These are phyloP conservation scores for Alces alces DNA, from an alignment of 2,113 vertebrate genomes.

Conservation along the genomic window DNA sequence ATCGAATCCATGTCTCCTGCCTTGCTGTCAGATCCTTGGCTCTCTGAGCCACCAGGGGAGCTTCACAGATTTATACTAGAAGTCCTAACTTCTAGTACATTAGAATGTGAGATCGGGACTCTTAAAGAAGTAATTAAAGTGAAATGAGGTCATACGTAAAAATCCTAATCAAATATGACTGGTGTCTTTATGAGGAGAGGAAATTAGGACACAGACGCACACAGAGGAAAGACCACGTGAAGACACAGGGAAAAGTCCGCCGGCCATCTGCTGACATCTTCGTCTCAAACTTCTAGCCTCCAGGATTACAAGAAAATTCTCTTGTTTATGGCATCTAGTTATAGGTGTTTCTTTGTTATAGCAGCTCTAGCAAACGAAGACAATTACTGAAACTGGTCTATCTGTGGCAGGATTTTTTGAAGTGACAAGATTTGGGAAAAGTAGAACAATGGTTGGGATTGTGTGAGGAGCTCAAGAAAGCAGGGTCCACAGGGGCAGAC, in stretches of 20 bases:
- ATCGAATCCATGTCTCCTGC: not conserved
- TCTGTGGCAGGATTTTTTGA: not conserved
- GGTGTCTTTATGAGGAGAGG: not conserved
- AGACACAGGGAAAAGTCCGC: accelerated
- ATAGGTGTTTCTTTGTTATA: not conserved
- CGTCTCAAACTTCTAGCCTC: not conserved
- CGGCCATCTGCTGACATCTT: not conserved
- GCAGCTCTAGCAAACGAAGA: not conserved
- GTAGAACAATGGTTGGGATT: accelerated
- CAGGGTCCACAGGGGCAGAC: accelerated
- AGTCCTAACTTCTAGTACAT: not conserved
- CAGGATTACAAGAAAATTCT: not conserved
- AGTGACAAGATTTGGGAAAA: not conserved
- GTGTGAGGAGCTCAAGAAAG: not conserved
- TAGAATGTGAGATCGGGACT: not conserved
- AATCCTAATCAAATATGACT: not conserved
- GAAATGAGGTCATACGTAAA: not conserved
- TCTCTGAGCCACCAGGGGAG: not conserved
- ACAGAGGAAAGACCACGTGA: not conserved
- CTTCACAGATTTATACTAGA: not conserved
- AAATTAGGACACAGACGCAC: not conserved
- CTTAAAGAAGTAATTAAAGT: not conserved
- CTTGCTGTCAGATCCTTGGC: not conserved
- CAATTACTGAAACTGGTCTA: not conserved
- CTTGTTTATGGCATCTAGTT: not conserved